Conservation (phyloP, 1,140 invertebrate genomes). For the Leptonema lineaticorne region DNA sequence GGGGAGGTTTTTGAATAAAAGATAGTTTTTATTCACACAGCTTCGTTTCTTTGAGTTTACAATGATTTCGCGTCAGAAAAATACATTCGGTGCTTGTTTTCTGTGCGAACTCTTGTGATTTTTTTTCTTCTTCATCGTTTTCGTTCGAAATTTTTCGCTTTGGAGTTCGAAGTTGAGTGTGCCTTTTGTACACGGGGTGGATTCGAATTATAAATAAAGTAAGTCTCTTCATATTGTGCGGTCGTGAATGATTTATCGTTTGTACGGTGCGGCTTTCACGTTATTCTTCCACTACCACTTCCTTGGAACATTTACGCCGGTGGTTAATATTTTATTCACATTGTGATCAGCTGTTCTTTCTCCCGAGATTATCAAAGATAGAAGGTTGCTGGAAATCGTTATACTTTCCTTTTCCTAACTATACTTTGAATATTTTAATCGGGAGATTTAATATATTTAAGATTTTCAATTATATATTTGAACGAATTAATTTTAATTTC, state of each 20-base stretch:
- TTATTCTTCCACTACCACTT: neutral
- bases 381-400: slow-evolving; percentile 6
- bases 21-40: neutral
- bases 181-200: neutral
- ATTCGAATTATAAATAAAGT: neutral
- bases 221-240: neutral
- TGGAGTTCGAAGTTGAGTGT: no score
- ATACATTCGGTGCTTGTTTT: no score
- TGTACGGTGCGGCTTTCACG: slow-evolving; percentile 5
- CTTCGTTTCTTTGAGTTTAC: neutral
- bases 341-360: slow-evolving; percentile 30
- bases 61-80: neutral
- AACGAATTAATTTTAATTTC: neutral
- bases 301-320: neutral
- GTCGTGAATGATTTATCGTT: slow-evolving; percentile 14
- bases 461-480: neutral
- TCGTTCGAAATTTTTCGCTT: neutral
- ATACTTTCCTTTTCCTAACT: neutral
- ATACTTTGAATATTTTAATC: neutral
- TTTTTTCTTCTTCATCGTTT: neutral
- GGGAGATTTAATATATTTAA: neutral
- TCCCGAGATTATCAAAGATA: slow-evolving; percentile 33
- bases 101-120: no score
- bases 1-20: neutral
- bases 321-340: slow-evolving; percentile 35